Percentiles rank a stretch among this genome's conserved stretches.
Conservation (phyloP, 30 jellyfish, hydroid and myxozoan genomes). For the Hydra vulgaris region DNA sequence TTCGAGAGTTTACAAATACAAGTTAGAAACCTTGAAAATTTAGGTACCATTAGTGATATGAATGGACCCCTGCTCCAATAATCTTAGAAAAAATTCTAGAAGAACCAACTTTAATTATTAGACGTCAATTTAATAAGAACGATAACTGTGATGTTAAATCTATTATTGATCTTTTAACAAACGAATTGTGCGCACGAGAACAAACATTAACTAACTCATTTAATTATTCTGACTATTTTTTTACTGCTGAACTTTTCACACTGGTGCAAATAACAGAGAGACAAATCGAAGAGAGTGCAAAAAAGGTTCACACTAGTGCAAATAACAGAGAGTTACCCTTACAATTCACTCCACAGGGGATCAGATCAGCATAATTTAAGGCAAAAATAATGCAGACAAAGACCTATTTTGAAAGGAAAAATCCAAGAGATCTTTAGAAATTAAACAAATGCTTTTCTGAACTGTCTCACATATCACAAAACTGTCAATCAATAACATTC, state of each 20-base stretch:
- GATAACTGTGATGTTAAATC: slow-evolving; percentile 45
- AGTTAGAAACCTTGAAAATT: slow-evolving; percentile 40
- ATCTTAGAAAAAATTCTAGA: slow-evolving; percentile 27
- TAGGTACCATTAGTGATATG: slow-evolving; percentile 18
- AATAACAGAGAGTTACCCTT: neutral
- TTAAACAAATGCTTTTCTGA: neutral
- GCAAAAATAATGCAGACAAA: neutral
- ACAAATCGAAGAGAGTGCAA: neutral
- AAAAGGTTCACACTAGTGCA: neutral
- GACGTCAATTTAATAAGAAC: slow-evolving; percentile 27
- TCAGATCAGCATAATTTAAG: neutral
- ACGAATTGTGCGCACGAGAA: slow-evolving; percentile 49
- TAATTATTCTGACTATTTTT: neutral
- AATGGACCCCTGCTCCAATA: slow-evolving; percentile 44
- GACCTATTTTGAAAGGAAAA: neutral
- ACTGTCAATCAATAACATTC: neutral
- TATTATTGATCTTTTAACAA: neutral
- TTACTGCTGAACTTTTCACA: neutral
- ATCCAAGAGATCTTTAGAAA: neutral
- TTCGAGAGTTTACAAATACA: slow-evolving; percentile 41
- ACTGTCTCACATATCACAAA: neutral
- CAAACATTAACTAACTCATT: neutral
- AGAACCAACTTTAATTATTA: slow-evolving; percentile 28
- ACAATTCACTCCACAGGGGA: neutral
- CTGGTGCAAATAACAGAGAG: neutral